Percentiles rank a stretch among this genome's conserved stretches.
These are phyloP conservation scores for Pantelozetes paolii DNA, from an alignment of 2,888 invertebrate genomes.

Conservation along the genomic window DNA sequence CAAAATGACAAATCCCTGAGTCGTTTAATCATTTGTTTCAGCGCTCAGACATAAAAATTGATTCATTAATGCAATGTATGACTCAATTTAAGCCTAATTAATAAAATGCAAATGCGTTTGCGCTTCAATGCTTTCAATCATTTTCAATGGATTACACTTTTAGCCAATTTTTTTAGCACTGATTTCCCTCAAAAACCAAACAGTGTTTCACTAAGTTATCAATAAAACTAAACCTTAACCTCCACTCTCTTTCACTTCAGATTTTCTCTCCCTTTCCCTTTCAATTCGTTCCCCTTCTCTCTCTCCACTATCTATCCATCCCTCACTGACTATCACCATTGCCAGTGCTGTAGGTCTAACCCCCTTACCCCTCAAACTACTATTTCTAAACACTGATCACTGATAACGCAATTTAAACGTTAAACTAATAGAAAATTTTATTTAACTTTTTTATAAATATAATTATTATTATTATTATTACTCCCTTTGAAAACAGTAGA, in stretches of 20 bases:
- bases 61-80: slow-evolving; percentile 23
- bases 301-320: too few species aligned
- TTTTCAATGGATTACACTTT: neutral
- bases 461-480: neutral
- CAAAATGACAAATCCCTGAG: too few species aligned
- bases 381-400: too few species aligned
- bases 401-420: neutral
- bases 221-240: neutral
- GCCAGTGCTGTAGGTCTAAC: neutral
- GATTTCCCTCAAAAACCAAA: neutral
- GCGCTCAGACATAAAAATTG: slow-evolving; percentile 9
- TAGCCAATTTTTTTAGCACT: neutral
- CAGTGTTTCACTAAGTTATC: slow-evolving; percentile 17
- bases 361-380: too few species aligned
- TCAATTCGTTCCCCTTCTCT: neutral
- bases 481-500: neutral
- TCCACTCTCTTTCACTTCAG: neutral
- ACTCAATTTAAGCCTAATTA: slow-evolving; percentile 32
- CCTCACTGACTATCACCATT: neutral
- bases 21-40: slow-evolving; percentile 7
- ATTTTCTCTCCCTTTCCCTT: neutral
- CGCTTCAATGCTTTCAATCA: slow-evolving; percentile 15
- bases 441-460: neutral
- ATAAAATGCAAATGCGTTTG: slow-evolving; percentile 32
- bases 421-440: slow-evolving; percentile 13